Evolutionary conservation across 2,113 vertebrate genomes (phyloP), one percentile per base, ranked within the genome.

Genomic region (Microtus montanus): DNA sequence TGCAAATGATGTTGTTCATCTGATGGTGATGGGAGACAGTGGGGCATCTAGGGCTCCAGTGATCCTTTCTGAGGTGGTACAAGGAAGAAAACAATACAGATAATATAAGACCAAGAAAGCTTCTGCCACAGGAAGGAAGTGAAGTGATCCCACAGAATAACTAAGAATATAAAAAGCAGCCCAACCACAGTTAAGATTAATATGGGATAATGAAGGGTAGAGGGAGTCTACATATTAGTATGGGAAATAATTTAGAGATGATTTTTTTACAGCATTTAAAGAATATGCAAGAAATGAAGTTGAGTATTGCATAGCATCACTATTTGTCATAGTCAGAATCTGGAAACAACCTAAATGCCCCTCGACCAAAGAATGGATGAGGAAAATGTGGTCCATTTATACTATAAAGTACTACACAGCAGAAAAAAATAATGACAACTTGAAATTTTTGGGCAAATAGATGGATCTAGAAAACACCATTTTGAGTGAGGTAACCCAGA

Each of bases 201-300:
- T 52, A 90, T 7, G 64, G 6, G 10, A 74, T 47, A 11, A 38
- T 35, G 7, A 28, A 87, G 33, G 17, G 7, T 30, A 58, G 19
- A n/a, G 24, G 35, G 49, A 58, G 78, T n/a, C 33, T 13, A 61
- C 49, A 54, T 80, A 80, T n/a, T n/a, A 22, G 44, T 19, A 5
- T 73, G 63, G 33, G 77, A 92, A 82, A 90, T 47, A 71, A n/a
- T 9, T 58, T 78, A 6, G 5, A 35, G 26, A 68, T 17, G 26
- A 24, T 61, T 44, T 84, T 95, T 96, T 28, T 77, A 82, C 41
- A 82, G 20, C 88, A 70, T 3, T 83, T 78, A 77, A 88, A 44
- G 49, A 93, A 92, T 87, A 58, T 15, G 44, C 24, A 64, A 64
- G 58, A 80, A n/a, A 0, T 77, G 44, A 92, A 91, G 58, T 20